Conservation (phyloP, 2,888 invertebrate genomes). For the Hypsopygia costalis region DNA sequence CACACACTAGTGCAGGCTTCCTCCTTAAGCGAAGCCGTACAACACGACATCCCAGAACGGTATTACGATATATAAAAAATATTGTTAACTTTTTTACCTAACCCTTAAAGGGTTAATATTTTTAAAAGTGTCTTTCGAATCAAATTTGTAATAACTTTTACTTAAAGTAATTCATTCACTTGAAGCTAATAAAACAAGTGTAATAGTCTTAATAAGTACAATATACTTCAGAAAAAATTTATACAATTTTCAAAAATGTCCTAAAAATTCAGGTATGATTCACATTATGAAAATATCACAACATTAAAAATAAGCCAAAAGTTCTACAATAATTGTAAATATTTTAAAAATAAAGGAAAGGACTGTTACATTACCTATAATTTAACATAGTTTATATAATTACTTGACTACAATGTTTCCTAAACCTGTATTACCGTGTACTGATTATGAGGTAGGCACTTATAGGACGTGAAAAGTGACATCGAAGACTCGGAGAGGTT, state of each 20-base stretch:
- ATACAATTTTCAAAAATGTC: slow-evolving; percentile 69
- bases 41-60: slow-evolving; percentile 51
- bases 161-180: no score
- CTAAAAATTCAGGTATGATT: slow-evolving; percentile 69
- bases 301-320: slow-evolving; percentile 72
- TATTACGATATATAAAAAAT: slow-evolving; percentile 43
- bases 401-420: slow-evolving; percentile 55
- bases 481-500: slow-evolving; percentile 22
- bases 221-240: slow-evolving; percentile 73
- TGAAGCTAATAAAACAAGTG: slow-evolving; percentile 34
- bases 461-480: slow-evolving; percentile 31
- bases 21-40: slow-evolving; percentile 47
- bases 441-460: slow-evolving; percentile 38
- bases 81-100: no score
- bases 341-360: slow-evolving; percentile 58
- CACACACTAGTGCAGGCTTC: slow-evolving; percentile 40
- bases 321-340: slow-evolving; percentile 70
- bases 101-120: no score
- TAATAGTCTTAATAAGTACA: slow-evolving; percentile 50
- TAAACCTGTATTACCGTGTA: slow-evolving; percentile 49
- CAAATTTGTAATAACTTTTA: no score
- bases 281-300: slow-evolving; percentile 73
- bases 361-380: slow-evolving; percentile 54
- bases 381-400: slow-evolving; percentile 54
- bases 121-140: no score